Evolutionary conservation across 1,140 invertebrate genomes (phyloP).

Genomic region (Eumaeus atala): DNA sequence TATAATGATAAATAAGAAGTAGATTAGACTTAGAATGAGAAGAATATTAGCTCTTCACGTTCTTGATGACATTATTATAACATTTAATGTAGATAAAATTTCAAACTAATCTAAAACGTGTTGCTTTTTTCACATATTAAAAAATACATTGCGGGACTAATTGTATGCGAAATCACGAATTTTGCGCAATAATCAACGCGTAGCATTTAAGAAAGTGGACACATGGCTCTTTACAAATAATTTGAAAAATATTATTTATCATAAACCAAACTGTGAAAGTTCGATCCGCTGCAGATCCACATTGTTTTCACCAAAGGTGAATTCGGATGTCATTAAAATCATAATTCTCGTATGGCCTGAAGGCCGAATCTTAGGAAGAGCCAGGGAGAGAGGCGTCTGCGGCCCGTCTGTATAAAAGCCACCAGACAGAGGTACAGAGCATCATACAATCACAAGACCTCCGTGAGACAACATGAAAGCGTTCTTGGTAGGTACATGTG

Average conservation of each 20-base stretch:
- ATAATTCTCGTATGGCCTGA: constrained; percentile 69
- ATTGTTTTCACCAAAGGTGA: constrained; percentile 68
- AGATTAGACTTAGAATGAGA: no score
- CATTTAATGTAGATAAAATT: no score
- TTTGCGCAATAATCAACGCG: no score
- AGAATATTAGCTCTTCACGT: no score
- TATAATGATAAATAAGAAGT: no score
- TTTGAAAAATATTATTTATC: background rate
- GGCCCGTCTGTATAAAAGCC: constrained; percentile 58
- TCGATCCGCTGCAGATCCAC: constrained; percentile 42
- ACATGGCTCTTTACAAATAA: no score
- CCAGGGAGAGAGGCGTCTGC: constrained; percentile 64
- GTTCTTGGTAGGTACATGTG: constrained; percentile 69
- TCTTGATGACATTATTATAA: no score
- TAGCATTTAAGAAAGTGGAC: no score
- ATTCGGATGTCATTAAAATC: constrained; percentile 70
- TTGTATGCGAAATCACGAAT: no score
- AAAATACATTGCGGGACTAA: no score
- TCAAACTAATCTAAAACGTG: no score
- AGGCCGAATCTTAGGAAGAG: constrained; percentile 71
- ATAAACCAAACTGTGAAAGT: constrained; percentile 43
- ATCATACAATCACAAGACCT: constrained; percentile 68
- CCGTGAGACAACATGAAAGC: constrained; percentile 72
- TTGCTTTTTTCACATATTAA: no score
- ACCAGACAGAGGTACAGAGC: constrained; percentile 47